phyloP scores from a whole-genome alignment of 2,113 vertebrate genomes.

The Acrocephalus kingi region DNA sequence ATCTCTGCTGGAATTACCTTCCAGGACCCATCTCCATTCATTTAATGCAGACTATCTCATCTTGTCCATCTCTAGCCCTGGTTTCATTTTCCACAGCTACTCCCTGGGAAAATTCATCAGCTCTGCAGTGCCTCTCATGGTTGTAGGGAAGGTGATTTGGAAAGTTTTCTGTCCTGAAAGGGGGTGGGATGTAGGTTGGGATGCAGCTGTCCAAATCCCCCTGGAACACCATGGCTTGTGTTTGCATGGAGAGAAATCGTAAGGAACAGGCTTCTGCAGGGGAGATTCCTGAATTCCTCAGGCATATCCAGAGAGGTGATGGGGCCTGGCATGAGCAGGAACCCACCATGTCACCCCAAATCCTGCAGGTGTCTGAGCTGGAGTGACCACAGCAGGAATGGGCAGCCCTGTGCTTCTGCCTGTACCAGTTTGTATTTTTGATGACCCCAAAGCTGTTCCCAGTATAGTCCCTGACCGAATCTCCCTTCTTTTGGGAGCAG shows the following conservation, averaged over 20 bases:
- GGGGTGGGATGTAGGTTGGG: neutral
- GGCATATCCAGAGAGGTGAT: neutral
- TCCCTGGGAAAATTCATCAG: neutral
- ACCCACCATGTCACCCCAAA: neutral
- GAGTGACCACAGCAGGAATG: neutral
- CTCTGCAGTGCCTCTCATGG: neutral
- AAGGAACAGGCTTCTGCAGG: neutral
- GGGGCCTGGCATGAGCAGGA: accelerated
- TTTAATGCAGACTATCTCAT: neutral
- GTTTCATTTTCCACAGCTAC: neutral
- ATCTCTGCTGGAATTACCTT: neutral
- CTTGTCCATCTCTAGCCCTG: neutral
- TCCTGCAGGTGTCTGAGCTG: neutral
- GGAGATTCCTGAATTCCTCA: neutral
- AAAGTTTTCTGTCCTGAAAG: neutral
- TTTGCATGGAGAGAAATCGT: neutral
- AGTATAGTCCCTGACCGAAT: neutral
- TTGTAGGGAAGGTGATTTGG: neutral
- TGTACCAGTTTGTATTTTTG: accelerated
- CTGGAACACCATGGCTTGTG: neutral
- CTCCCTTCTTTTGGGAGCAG: neutral
- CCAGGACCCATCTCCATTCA: neutral
- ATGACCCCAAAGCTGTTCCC: neutral
- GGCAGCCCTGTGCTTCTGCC: neutral
- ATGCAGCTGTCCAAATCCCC: neutral